Evolutionary conservation across 2,888 invertebrate species (phyloP).

Genomic region (Drosophila anomelani): DNA sequence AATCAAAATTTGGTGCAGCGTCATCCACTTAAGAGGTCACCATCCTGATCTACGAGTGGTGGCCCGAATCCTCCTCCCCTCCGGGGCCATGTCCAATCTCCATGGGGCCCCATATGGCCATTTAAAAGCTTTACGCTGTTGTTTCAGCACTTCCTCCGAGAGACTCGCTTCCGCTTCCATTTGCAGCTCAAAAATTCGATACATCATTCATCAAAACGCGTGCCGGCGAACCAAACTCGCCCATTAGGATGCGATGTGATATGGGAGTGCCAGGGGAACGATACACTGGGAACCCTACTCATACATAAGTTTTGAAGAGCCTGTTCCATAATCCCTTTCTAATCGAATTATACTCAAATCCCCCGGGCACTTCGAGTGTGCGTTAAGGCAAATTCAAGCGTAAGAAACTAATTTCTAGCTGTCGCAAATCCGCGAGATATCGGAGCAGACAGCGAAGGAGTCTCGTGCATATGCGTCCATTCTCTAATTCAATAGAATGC

Average conservation of each 20-base stretch:
- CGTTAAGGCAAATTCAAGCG: constrained; percentile 73
- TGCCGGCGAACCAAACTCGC: constrained; percentile 47
- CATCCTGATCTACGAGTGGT: constrained; percentile 14
- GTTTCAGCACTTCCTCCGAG: constrained; percentile 61
- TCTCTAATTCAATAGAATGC: constrained; percentile 62
- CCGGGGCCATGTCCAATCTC: constrained; percentile 48
- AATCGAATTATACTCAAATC: constrained; percentile 77
- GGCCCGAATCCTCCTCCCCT: constrained; percentile 26
- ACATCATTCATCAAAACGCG: constrained; percentile 76
- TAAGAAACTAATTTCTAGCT: constrained; percentile 76
- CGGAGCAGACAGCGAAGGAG: constrained; percentile 22
- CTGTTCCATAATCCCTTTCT: constrained; percentile 73
- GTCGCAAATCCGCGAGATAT: constrained; percentile 54
- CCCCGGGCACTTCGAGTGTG: constrained; percentile 66
- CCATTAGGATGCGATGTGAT: constrained; percentile 52
- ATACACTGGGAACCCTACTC: constrained; percentile 34
- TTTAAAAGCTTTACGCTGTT: constrained; percentile 75
- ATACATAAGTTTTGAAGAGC: constrained; percentile 46
- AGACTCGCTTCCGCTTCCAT: constrained; percentile 57
- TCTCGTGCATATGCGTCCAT: constrained; percentile 72
- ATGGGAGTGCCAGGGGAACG: constrained; percentile 28
- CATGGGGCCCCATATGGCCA: constrained; percentile 48
- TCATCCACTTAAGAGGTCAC: constrained; percentile 46
- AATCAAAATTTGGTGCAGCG: constrained; percentile 39
- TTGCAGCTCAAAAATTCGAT: constrained; percentile 72